phyloP scores from a whole-genome alignment of 2,888 invertebrate species.

The Agrochola litura region DNA sequence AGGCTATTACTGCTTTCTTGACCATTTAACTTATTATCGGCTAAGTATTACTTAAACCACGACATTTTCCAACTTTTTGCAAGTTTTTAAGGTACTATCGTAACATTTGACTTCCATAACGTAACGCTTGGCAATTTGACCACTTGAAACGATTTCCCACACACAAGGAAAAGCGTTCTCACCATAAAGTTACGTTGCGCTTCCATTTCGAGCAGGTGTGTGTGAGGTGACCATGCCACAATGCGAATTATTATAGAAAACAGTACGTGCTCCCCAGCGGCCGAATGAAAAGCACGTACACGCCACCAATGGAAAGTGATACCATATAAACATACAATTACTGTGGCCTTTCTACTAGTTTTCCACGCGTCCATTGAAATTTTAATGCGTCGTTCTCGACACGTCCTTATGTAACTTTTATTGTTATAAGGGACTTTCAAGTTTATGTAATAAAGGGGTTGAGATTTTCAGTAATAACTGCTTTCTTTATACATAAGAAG shows the following conservation, averaged over 20 bases:
- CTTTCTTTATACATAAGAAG: no score
- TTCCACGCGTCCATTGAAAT: slow-evolving; percentile 58
- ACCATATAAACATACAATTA: slow-evolving; percentile 65
- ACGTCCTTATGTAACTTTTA: slow-evolving; percentile 44
- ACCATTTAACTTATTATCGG: background rate
- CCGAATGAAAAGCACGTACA: slow-evolving; percentile 60
- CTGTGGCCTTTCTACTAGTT: slow-evolving; percentile 70
- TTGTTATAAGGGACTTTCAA: slow-evolving; percentile 17
- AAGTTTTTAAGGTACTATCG: background rate
- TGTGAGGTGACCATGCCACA: slow-evolving; percentile 16
- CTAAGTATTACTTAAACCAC: background rate
- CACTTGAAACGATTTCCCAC: slow-evolving; percentile 25
- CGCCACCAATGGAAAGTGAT: slow-evolving; percentile 70
- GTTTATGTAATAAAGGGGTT: background rate
- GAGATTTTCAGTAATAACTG: background rate
- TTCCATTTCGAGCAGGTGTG: slow-evolving; percentile 26
- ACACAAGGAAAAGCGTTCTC: slow-evolving; percentile 38
- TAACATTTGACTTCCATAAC: slow-evolving; percentile 27
- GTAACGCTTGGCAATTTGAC: slow-evolving; percentile 14
- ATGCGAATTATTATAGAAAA: slow-evolving; percentile 58
- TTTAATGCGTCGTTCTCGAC: slow-evolving; percentile 50
- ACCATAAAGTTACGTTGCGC: slow-evolving; percentile 46
- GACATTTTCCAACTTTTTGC: background rate
- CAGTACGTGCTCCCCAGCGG: slow-evolving; percentile 55
- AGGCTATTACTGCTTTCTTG: no score